These are phyloP conservation scores for Pungitius pungitius DNA, from an alignment of 2,113 vertebrate species.

Conservation along the genomic window DNA sequence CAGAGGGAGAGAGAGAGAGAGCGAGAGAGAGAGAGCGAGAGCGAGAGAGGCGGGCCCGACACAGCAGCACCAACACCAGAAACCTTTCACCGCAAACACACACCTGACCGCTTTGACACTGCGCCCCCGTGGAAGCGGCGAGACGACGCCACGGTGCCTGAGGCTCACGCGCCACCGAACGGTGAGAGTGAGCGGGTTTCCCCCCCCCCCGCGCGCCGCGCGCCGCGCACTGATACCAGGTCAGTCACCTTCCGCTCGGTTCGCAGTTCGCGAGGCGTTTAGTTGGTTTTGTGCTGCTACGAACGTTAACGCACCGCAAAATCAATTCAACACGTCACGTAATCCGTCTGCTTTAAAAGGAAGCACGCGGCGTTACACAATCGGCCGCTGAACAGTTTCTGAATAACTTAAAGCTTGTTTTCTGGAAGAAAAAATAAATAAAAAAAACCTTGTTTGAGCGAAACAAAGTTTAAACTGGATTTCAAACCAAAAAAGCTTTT, in stretches of 20 bases:
- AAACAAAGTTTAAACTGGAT: neutral
- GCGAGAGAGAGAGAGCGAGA: conserved; percentile 27
- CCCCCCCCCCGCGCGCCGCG: too few relatives aligned
- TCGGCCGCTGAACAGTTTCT: neutral
- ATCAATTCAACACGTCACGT: neutral
- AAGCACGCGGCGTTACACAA: neutral
- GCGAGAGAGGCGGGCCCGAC: conserved; percentile 31
- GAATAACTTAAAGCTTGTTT: neutral
- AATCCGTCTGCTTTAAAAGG: neutral
- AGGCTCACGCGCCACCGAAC: neutral
- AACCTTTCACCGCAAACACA: conserved; percentile 18
- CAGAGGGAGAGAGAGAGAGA: conserved; percentile 39
- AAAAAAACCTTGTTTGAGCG: neutral
- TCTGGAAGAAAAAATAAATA: neutral
- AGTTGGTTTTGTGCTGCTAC: neutral
- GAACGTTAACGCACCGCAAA: neutral
- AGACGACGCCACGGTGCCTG: neutral
- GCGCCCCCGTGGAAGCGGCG: conserved; percentile 12
- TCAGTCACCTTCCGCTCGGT: conserved; percentile 44
- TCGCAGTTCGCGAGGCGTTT: neutral
- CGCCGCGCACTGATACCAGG: too few relatives aligned
- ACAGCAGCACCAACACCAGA: conserved; percentile 30
- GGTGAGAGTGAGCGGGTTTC: too few relatives aligned
- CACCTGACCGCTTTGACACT: conserved; percentile 13
- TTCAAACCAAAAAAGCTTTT: neutral